Conservation (phyloP, 1,140 invertebrate genomes). For the Potamilus streckersoni region DNA sequence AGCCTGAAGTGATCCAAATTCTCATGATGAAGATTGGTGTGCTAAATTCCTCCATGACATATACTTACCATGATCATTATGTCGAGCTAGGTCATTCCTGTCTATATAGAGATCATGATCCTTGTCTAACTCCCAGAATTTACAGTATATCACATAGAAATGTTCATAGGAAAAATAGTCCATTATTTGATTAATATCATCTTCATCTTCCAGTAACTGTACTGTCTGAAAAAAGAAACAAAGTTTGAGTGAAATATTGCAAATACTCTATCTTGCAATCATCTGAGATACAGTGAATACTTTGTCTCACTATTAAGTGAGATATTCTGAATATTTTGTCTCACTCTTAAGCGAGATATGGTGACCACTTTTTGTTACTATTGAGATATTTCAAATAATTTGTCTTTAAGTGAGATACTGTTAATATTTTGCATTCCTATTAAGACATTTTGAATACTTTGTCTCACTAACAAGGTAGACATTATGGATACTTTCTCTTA, state of each 20-base stretch:
- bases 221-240: conserved; percentile 60
- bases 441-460: neutral
- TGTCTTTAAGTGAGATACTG: neutral
- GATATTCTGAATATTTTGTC: neutral
- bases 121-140: conserved; percentile 99
- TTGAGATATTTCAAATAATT: neutral
- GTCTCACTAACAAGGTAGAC: neutral
- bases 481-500: too few relatives aligned
- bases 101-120: conserved; percentile 98
- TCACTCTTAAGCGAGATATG: neutral
- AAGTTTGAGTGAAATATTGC: neutral
- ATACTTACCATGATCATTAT: conserved; percentile 91
- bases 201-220: conserved; percentile 78
- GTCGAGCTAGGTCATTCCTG: conserved; percentile 89
- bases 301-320: neutral
- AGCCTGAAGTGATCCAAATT: too few relatives aligned
- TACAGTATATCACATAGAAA: conserved; percentile 99
- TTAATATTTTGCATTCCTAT: neutral
- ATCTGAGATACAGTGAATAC: neutral
- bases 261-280: neutral
- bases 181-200: conserved; percentile 96
- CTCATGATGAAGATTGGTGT: too few relatives aligned
- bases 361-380: neutral
- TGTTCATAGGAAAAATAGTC: conserved; percentile 99
- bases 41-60: neutral